Conservation (phyloP, 2,113 vertebrate genomes). For the Corythornis madagascariensis region DNA sequence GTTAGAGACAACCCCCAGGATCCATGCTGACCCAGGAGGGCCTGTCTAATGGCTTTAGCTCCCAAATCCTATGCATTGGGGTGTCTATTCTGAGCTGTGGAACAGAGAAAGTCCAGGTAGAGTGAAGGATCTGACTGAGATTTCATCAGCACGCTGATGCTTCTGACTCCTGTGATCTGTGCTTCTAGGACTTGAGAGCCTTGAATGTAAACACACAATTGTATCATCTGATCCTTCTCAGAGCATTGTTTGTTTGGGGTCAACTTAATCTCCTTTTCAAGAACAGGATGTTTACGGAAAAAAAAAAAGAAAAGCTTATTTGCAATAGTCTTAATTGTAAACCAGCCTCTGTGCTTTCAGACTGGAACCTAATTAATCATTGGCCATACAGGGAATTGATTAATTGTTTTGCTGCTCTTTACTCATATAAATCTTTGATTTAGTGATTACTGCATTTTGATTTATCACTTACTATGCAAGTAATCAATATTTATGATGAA, state of each 20-base stretch:
- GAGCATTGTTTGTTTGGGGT: slow-evolving; percentile 42
- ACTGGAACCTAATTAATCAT: slow-evolving; percentile 87
- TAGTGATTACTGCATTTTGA: slow-evolving; percentile 85
- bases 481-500: slow-evolving; percentile 92
- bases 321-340: slow-evolving; percentile 76
- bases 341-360: slow-evolving; percentile 71
- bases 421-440: slow-evolving; percentile 90
- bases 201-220: slow-evolving; percentile 32
- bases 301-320: slow-evolving; percentile 29
- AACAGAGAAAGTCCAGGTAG: background rate
- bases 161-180: background rate
- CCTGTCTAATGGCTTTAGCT: background rate
- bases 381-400: slow-evolving; percentile 78
- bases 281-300: slow-evolving; percentile 35
- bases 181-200: slow-evolving; percentile 16
- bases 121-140: background rate
- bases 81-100: background rate
- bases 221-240: slow-evolving; percentile 29
- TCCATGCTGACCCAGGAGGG: background rate
- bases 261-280: slow-evolving; percentile 49
- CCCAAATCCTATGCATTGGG: background rate
- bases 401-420: slow-evolving; percentile 88
- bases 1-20: background rate
- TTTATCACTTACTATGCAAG: slow-evolving; percentile 80
- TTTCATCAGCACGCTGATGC: background rate